phyloP scores from a whole-genome alignment of 1,140 invertebrate species.

The Galleria mellonella region DNA sequence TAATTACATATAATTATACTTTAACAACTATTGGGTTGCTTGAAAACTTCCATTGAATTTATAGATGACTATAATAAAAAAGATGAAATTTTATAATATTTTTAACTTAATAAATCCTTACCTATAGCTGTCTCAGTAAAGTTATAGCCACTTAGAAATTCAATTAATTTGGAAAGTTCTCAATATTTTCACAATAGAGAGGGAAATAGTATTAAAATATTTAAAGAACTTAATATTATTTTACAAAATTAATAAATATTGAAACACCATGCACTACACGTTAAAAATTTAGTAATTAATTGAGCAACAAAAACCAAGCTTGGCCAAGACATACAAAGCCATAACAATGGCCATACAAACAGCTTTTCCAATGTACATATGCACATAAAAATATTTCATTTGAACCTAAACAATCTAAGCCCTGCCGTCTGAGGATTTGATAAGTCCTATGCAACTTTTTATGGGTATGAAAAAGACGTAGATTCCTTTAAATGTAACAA shows the following conservation, averaged over 20 bases:
- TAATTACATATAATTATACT: no score
- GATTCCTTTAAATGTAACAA: constrained; percentile 5
- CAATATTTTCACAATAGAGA: not conserved
- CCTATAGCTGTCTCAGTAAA: no score
- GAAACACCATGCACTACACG: constrained; percentile 49
- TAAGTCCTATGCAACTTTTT: constrained; percentile 1
- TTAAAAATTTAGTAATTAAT: constrained; percentile 28
- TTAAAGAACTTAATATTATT: not conserved
- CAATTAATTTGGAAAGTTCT: no score
- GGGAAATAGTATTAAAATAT: not conserved
- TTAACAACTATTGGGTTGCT: no score
- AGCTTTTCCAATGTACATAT: constrained; percentile 23
- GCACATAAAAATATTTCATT: constrained; percentile 15
- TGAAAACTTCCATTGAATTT: not conserved
- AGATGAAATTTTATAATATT: no score
- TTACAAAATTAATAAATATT: not conserved
- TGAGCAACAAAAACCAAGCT: constrained; percentile 62
- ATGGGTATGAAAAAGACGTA: constrained; percentile 6
- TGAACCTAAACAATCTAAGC: constrained; percentile 41
- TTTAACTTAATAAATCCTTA: no score
- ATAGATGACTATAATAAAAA: not conserved
- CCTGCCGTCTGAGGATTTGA: constrained; percentile 67
- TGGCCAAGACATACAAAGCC: constrained; percentile 68
- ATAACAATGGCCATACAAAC: constrained; percentile 49
- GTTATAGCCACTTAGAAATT: no score